phyloP scores from a whole-genome alignment of 2,797 vertebrate genomes.

The Sarcoramphus papa region DNA sequence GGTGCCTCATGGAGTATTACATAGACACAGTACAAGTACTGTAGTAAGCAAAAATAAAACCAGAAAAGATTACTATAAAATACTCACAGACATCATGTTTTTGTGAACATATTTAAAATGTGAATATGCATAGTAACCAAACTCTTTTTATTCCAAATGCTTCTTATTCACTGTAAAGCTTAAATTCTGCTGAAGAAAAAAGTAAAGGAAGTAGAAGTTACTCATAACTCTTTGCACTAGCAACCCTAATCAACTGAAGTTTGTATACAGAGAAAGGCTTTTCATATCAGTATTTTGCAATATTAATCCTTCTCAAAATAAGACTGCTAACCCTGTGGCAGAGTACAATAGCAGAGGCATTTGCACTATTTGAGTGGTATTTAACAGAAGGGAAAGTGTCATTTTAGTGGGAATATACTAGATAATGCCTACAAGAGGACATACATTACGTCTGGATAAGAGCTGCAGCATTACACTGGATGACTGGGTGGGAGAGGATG shows the following conservation, averaged over 20 bases:
- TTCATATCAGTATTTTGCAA: background rate
- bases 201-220: background rate
- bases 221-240: background rate
- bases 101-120: background rate
- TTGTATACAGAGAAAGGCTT: background rate
- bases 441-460: background rate
- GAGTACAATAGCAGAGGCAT: background rate
- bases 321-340: background rate
- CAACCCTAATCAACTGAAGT: background rate
- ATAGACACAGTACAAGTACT: background rate
- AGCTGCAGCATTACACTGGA: background rate
- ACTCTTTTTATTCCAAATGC: background rate
- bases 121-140: background rate
- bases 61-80: background rate
- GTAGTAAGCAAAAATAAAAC: background rate
- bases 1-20: fast-evolving
- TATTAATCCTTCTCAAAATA: background rate
- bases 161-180: background rate
- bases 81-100: background rate
- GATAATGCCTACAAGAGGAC: background rate
- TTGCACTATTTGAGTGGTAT: background rate
- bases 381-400: background rate
- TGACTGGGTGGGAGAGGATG: fast-evolving
- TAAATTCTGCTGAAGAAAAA: background rate
- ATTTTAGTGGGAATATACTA: background rate